Evolutionary conservation across 2,888 invertebrate species (phyloP).

Genomic region (Xylota sylvarum): DNA sequence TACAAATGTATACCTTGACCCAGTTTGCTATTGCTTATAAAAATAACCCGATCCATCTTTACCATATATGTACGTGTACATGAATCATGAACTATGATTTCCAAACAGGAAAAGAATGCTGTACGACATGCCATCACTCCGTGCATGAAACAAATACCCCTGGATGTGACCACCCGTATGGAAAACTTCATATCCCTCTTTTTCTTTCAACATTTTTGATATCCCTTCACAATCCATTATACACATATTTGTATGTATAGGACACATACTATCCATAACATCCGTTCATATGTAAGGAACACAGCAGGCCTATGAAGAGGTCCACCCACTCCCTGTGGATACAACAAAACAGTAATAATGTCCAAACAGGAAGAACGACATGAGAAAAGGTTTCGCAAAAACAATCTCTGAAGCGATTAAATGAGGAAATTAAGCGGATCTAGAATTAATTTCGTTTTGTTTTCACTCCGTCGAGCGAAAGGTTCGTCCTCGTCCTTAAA

Average conservation of each 20-base stretch:
- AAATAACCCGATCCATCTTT: constrained; percentile 1
- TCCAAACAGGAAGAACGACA: constrained; percentile 9
- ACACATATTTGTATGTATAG: not conserved
- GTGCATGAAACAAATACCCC: not conserved
- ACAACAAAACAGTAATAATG: not conserved
- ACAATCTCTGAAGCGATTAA: constrained; percentile 60
- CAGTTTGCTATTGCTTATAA: not conserved
- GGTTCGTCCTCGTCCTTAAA: constrained; percentile 19
- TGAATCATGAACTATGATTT: not conserved
- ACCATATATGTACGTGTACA: not conserved
- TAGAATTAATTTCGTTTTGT: constrained; percentile 63
- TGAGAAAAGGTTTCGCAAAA: constrained; percentile 29
- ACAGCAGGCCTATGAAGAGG: not conserved
- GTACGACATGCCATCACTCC: not conserved
- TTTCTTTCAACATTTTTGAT: constrained; percentile 30
- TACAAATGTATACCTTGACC: not conserved
- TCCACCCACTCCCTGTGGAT: not conserved
- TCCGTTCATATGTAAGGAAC: not conserved
- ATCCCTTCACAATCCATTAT: not conserved
- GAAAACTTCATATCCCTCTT: constrained; percentile 2
- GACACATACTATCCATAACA: constrained; percentile 6
- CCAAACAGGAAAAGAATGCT: not conserved
- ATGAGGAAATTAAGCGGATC: constrained; percentile 70
- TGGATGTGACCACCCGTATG: constrained; percentile 15
- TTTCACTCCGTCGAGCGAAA: constrained; percentile 51